Evolutionary conservation across 2,797 vertebrate genomes (phyloP).

Genomic region (Heliangelus exortis): DNA sequence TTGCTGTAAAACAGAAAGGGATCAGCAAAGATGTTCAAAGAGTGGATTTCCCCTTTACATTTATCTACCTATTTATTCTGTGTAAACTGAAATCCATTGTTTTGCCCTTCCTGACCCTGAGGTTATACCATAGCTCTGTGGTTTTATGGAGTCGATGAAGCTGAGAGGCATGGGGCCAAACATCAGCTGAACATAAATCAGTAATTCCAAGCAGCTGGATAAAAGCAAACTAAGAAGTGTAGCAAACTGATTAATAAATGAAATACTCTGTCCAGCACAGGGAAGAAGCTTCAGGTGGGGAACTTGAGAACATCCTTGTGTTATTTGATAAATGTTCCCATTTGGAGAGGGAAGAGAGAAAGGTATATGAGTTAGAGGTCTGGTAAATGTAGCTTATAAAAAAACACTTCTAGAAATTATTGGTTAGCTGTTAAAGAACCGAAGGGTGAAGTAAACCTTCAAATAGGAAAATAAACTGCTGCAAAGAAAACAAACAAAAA

Average conservation of each 20-base stretch:
- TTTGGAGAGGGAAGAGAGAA: neutral
- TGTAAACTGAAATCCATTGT: neutral
- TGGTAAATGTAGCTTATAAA: neutral
- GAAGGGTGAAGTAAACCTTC: neutral
- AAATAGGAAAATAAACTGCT: neutral
- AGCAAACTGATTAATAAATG: neutral
- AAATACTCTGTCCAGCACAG: neutral
- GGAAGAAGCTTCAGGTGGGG: neutral
- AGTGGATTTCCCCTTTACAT: neutral
- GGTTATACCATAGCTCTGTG: fast-evolving
- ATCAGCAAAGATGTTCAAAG: neutral
- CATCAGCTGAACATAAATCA: neutral
- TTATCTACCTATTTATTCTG: neutral
- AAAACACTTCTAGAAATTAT: neutral
- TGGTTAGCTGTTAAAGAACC: neutral
- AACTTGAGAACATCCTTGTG: neutral
- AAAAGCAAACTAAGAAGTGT: neutral
- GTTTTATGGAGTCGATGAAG: neutral
- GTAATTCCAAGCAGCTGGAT: neutral
- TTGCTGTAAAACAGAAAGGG: neutral
- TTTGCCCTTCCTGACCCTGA: neutral
- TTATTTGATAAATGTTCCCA: neutral
- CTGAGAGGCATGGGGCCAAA: neutral
- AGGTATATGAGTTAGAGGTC: neutral
- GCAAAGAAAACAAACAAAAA: neutral